Conservation (phyloP, 2,113 vertebrate species). For the Pelmatolapia mariae region DNA sequence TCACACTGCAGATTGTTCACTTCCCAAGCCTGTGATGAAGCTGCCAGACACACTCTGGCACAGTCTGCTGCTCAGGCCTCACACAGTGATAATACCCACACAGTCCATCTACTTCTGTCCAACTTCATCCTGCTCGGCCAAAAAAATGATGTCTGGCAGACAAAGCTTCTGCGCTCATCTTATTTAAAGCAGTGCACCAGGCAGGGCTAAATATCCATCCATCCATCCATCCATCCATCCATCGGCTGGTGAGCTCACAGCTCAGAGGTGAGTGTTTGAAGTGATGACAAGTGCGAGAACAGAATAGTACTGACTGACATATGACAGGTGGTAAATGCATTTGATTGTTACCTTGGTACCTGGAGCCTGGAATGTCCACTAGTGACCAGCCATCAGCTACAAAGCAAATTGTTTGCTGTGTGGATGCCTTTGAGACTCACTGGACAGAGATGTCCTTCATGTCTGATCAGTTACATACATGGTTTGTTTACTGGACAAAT, state of each 20-base stretch:
- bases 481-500: background rate
- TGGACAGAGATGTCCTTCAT: background rate
- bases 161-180: background rate
- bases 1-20: slow-evolving; percentile 45
- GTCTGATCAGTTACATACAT: background rate
- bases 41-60: slow-evolving; percentile 45
- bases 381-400: background rate
- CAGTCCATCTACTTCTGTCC: slow-evolving; percentile 35
- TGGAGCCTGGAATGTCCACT: background rate
- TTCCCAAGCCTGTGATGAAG: slow-evolving; percentile 40
- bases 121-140: slow-evolving; percentile 17
- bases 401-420: background rate
- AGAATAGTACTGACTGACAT: background rate
- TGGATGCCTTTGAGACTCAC: background rate
- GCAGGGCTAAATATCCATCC: background rate
- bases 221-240: background rate
- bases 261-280: background rate
- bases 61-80: slow-evolving; percentile 26
- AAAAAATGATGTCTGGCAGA: slow-evolving; percentile 16
- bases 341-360: background rate
- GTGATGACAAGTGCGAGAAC: background rate
- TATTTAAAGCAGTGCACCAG: background rate
- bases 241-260: background rate
- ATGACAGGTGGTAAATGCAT: background rate
- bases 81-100: slow-evolving; percentile 43